Percentiles rank a stretch among this genome's conserved stretches.
Conservation (phyloP, 2,888 invertebrate species). For the Conistra vaccinii region DNA sequence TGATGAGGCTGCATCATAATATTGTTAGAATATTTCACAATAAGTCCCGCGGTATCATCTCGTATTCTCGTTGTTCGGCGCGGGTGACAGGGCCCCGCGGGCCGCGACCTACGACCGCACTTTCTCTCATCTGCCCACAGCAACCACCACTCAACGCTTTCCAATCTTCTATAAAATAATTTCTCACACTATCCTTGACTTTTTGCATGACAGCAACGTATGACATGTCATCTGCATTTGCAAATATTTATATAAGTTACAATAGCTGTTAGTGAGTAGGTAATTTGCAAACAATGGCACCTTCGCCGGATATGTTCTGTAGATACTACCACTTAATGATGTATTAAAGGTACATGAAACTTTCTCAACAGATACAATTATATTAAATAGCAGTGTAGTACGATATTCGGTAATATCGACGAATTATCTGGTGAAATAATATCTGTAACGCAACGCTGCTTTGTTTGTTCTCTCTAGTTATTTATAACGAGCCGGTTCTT, state of each 20-base stretch:
- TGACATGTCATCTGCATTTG: slow-evolving; percentile 44
- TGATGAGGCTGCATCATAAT: slow-evolving; percentile 14
- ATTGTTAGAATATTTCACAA: slow-evolving; percentile 35
- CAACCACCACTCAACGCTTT: slow-evolving; percentile 53
- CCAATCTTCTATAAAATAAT: slow-evolving; percentile 58
- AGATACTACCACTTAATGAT: slow-evolving; percentile 66
- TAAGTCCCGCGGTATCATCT: slow-evolving; percentile 57
- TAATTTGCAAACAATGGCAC: slow-evolving; percentile 84
- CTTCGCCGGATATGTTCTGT: slow-evolving; percentile 76
- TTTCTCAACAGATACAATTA: slow-evolving; percentile 75
- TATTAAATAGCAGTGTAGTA: slow-evolving; percentile 72
- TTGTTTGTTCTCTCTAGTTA: slow-evolving; percentile 58
- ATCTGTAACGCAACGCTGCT: slow-evolving; percentile 43
- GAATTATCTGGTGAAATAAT: slow-evolving; percentile 39
- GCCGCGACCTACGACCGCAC: slow-evolving; percentile 80
- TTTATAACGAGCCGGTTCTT: slow-evolving; percentile 67
- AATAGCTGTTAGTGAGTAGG: slow-evolving; percentile 72
- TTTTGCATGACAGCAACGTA: slow-evolving; percentile 51
- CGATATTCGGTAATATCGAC: slow-evolving; percentile 53
- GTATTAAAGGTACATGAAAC: slow-evolving; percentile 64
- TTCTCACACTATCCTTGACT: slow-evolving; percentile 56
- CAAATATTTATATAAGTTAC: slow-evolving; percentile 51
- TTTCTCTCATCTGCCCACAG: slow-evolving; percentile 79
- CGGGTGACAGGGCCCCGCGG: slow-evolving; percentile 67
- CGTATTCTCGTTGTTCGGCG: slow-evolving; percentile 58